phyloP scores from a whole-genome alignment of 2,113 vertebrate genomes.

The Sprattus sprattus region DNA sequence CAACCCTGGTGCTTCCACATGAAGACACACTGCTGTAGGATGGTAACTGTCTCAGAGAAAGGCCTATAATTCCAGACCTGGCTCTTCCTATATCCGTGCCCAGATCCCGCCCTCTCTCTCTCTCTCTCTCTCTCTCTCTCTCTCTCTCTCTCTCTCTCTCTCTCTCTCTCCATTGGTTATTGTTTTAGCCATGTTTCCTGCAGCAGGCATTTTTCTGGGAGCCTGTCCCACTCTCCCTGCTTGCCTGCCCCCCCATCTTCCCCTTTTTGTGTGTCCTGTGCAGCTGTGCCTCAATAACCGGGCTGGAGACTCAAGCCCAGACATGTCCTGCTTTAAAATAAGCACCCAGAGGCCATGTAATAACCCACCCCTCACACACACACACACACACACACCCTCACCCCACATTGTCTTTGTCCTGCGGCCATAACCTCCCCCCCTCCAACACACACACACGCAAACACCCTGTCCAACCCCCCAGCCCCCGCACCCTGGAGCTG shows the following conservation, averaged over 20 bases:
- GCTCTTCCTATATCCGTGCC: background rate
- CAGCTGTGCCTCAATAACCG: constrained; percentile 68
- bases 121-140: constrained; percentile 26
- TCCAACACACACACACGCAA: background rate
- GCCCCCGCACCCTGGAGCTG: constrained; percentile 36
- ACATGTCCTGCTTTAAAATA: constrained; percentile 69
- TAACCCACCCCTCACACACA: constrained; percentile 52
- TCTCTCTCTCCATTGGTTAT: constrained; percentile 37
- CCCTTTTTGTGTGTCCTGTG: constrained; percentile 43
- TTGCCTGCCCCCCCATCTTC: background rate
- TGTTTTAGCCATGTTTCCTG: constrained; percentile 59
- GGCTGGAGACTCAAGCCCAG: constrained; percentile 64
- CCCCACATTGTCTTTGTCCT: background rate
- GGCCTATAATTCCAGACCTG: constrained; percentile 30
- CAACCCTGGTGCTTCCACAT: background rate
- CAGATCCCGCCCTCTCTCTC: background rate
- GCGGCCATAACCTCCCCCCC: background rate
- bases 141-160: constrained; percentile 41
- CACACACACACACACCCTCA: background rate
- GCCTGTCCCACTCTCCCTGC: constrained; percentile 12
- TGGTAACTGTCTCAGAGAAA: background rate
- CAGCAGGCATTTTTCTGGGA: constrained; percentile 54
- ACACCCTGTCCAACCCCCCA: background rate
- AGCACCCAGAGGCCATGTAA: constrained; percentile 63
- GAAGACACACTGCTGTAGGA: background rate